A percentile compares a stretch with the other conserved stretches of the same genome.
Conservation (phyloP, 2,113 vertebrate genomes). For the Anseranas semipalmata region DNA sequence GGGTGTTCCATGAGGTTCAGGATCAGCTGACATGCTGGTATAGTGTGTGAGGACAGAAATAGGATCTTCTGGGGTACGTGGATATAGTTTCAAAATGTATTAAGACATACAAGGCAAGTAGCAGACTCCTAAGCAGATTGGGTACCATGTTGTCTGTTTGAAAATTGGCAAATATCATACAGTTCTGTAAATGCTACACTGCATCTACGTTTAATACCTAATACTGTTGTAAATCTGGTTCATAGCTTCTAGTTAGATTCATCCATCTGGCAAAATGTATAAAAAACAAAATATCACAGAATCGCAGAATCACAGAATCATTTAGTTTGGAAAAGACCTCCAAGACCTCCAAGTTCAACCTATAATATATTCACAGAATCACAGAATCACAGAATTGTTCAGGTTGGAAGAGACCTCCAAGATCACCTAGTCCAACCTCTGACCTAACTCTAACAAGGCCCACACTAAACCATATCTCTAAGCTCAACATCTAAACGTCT, state of each 20-base stretch:
- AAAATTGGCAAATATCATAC: background rate
- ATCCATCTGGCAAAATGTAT: background rate
- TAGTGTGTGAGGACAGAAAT: background rate
- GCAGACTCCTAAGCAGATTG: background rate
- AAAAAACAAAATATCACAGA: background rate
- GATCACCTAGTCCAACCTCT: too few relatives aligned
- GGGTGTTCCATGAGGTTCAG: background rate
- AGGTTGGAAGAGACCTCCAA: too few relatives aligned
- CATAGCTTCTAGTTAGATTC: background rate
- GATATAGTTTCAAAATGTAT: background rate
- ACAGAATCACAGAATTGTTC: too few relatives aligned
- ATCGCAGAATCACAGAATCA: too few relatives aligned
- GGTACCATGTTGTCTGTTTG: background rate
- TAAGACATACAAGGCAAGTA: background rate
- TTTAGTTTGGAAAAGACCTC: too few relatives aligned
- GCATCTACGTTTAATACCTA: background rate
- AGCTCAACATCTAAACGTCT: too few relatives aligned
- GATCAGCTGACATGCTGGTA: accelerated
- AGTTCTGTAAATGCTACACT: background rate
- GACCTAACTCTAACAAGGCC: too few relatives aligned
- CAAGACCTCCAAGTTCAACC: too few relatives aligned
- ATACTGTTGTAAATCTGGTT: background rate
- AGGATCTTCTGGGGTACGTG: background rate
- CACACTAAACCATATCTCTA: too few relatives aligned
- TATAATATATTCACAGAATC: too few relatives aligned